A percentile compares a stretch with the other conserved stretches of the same genome.
Evolutionary conservation across 2,113 vertebrate genomes (phyloP).

Genomic region (Tylochromis polylepis): DNA sequence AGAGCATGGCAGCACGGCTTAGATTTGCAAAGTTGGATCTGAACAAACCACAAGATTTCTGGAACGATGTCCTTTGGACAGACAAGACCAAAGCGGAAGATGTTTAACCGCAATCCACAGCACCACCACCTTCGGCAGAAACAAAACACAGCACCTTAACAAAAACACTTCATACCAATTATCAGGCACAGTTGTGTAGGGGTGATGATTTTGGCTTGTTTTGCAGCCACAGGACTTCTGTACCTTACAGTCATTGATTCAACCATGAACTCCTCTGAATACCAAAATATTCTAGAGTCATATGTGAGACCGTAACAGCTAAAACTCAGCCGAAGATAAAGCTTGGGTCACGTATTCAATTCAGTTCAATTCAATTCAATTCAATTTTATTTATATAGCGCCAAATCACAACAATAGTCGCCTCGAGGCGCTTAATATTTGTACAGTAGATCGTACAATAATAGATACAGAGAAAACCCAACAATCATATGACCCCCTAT

Average conservation of each 20-base stretch:
- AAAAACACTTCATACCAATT: neutral
- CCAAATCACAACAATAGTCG: too few relatives aligned
- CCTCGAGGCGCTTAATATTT: too few relatives aligned
- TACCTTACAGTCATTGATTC: neutral
- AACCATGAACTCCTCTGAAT: neutral
- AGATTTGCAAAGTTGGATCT: neutral
- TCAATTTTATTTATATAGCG: too few relatives aligned
- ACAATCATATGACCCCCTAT: too few relatives aligned
- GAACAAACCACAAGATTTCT: neutral
- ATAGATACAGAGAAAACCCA: too few relatives aligned
- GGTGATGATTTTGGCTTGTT: neutral
- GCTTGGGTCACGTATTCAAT: neutral
- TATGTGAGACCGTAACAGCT: too few relatives aligned
- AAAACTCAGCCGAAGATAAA: neutral
- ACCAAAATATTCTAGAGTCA: neutral
- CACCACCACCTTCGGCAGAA: neutral
- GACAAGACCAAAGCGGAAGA: neutral
- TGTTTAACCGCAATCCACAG: neutral
- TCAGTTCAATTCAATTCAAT: too few relatives aligned
- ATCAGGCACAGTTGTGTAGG: neutral
- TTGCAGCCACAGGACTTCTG: neutral
- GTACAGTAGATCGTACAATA: too few relatives aligned
- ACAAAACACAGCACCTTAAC: neutral
- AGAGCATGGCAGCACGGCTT: neutral
- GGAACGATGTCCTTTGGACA: neutral